A percentile compares a stretch with the other conserved stretches of the same genome.
Evolutionary conservation across 1,140 invertebrate genomes (phyloP).

Genomic region (Ridgeia piscesae): DNA sequence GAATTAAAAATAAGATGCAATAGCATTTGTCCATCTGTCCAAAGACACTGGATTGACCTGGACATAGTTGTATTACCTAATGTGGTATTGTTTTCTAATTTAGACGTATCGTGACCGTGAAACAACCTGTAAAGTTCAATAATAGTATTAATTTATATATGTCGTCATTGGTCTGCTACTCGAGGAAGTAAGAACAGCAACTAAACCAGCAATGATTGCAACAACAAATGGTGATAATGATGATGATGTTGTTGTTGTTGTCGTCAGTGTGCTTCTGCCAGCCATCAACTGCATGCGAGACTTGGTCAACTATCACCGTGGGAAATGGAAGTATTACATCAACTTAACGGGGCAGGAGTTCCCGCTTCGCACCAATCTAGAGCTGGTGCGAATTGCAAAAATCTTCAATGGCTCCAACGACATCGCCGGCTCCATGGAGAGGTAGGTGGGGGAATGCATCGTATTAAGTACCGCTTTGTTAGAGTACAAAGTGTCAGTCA

Average conservation of each 20-base stretch:
- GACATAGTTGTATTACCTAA: neutral
- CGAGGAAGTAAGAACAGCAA: neutral
- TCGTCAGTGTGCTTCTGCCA: constrained; percentile 33
- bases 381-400: constrained; percentile 30
- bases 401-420: constrained; percentile 35
- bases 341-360: constrained; percentile 34
- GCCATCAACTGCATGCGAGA: constrained; percentile 46
- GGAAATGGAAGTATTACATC: constrained; percentile 32
- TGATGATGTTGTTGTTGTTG: neutral
- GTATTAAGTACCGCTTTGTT: too few relatives aligned
- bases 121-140: neutral
- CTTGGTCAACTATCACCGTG: constrained; percentile 28
- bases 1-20: too few relatives aligned
- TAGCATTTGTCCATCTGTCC: neutral
- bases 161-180: neutral
- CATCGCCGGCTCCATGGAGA: constrained; percentile 25
- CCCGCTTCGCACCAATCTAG: constrained; percentile 27
- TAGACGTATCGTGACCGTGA: neutral
- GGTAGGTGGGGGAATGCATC: constrained; percentile 8
- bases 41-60: neutral
- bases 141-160: neutral
- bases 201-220: too few relatives aligned
- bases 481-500: too few relatives aligned
- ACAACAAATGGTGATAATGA: neutral
- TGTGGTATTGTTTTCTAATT: neutral